These are phyloP conservation scores for Portevinia maculata DNA, from an alignment of 2,888 invertebrate genomes.

Conservation along the genomic window DNA sequence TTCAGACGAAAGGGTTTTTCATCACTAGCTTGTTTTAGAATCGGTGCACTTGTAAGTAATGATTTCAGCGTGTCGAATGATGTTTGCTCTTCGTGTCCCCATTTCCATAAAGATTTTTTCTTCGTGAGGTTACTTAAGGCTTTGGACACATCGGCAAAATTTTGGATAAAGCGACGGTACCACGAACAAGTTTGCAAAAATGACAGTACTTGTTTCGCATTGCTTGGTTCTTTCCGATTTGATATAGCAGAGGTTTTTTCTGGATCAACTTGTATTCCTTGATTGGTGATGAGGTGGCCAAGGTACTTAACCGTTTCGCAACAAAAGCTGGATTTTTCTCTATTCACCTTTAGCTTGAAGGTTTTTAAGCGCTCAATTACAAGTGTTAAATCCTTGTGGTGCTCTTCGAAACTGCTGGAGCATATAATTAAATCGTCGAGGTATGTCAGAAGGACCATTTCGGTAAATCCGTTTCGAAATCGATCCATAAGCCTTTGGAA, in stretches of 20 bases:
- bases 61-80: slow-evolving; percentile 2
- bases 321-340: slow-evolving; percentile 15
- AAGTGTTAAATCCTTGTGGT: not conserved
- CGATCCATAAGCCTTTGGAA: slow-evolving; percentile 30
- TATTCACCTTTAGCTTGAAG: slow-evolving; percentile 1
- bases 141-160: slow-evolving; percentile 67
- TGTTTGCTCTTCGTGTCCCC: too few relatives aligned
- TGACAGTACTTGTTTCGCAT: slow-evolving; percentile 38
- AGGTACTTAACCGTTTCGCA: slow-evolving; percentile 75
- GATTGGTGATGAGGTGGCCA: slow-evolving; percentile 65
- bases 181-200: slow-evolving; percentile 40
- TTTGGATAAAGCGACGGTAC: slow-evolving; percentile 49
- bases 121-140: slow-evolving; percentile 76
- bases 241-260: slow-evolving; percentile 3
- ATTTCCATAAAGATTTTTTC: slow-evolving; percentile 68
- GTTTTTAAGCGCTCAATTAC: not conserved
- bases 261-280: slow-evolving; percentile 46
- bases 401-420: slow-evolving; percentile 4
- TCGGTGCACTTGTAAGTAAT: slow-evolving; percentile 4
- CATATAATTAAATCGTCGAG: slow-evolving; percentile 19
- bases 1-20: slow-evolving; percentile 3
- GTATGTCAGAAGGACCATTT: not conserved
- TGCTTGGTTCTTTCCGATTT: slow-evolving; percentile 4
- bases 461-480: not conserved
- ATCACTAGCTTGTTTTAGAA: slow-evolving; percentile 28